phyloP scores from a whole-genome alignment of 2,888 invertebrate species.

The Ceraclea dissimilis region DNA sequence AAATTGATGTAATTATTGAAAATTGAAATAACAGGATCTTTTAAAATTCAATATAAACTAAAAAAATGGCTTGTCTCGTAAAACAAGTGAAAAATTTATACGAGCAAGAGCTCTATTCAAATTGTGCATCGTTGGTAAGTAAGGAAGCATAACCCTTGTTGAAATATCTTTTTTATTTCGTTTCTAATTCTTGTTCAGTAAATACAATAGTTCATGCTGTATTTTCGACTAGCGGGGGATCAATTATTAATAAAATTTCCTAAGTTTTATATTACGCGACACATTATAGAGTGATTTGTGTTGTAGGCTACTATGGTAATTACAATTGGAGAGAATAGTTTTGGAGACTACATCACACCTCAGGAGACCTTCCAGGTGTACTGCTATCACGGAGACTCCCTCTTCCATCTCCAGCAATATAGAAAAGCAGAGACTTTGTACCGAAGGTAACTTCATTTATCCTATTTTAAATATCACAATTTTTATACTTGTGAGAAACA shows the following conservation, averaged over 20 bases:
- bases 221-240: not conserved
- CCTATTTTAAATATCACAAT: too few species aligned
- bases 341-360: conserved; percentile 48
- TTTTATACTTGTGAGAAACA: too few species aligned
- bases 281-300: not conserved
- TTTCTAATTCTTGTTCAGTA: not conserved
- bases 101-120: conserved; percentile 63
- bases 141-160: not conserved
- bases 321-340: conserved; percentile 21
- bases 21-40: too few species aligned
- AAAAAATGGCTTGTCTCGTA: conserved; percentile 49
- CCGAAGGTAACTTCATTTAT: conserved; percentile 29
- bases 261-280: too few species aligned
- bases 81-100: conserved; percentile 63
- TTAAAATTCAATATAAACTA: too few species aligned
- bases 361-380: conserved; percentile 60
- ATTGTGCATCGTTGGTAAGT: conserved; percentile 61
- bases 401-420: conserved; percentile 58
- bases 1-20: too few species aligned
- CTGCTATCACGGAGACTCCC: conserved; percentile 62
- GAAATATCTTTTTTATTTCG: not conserved
- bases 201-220: not conserved
- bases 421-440: conserved; percentile 61
- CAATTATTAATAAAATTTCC: too few species aligned
- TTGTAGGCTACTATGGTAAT: conserved; percentile 33